A percentile compares a stretch with the other conserved stretches of the same genome.
Evolutionary conservation across 1,140 invertebrate genomes (phyloP).

Genomic region (Drosophila willistoni): DNA sequence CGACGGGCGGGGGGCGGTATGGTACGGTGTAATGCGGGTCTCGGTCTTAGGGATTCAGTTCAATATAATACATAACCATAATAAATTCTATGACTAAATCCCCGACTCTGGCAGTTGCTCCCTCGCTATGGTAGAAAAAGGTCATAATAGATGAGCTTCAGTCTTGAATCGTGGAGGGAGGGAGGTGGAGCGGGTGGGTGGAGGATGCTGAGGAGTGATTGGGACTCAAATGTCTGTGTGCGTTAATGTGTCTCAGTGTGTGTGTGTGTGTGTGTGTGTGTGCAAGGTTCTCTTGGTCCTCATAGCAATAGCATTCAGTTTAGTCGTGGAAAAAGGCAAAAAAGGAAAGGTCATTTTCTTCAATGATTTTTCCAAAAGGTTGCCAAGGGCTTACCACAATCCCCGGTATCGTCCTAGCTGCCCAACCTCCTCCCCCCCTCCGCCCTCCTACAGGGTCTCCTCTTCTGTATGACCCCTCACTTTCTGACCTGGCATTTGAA

Average conservation of each 20-base stretch:
- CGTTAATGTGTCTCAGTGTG: background rate
- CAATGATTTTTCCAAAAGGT: constrained; percentile 70
- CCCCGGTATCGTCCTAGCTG: background rate
- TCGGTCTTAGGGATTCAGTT: constrained; percentile 41
- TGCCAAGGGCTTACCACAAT: constrained; percentile 68
- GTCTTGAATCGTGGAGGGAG: constrained; percentile 25
- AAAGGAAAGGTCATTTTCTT: constrained; percentile 78
- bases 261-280: constrained; percentile 22
- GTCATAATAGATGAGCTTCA: constrained; percentile 78
- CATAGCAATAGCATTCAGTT: background rate
- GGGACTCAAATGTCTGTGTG: constrained; percentile 4
- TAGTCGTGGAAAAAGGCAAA: constrained; percentile 36
- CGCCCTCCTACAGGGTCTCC: too few species aligned
- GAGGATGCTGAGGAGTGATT: constrained; percentile 7
- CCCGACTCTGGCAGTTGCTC: constrained; percentile 56
- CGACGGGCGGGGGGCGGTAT: background rate
- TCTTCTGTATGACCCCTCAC: too few species aligned
- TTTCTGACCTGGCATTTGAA: constrained; percentile 48
- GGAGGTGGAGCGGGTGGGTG: background rate
- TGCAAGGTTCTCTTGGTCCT: constrained; percentile 7
- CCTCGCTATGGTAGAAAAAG: constrained; percentile 59
- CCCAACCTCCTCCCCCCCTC: background rate
- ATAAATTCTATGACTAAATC: constrained; percentile 80
- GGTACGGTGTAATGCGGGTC: constrained; percentile 16
- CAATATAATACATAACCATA: constrained; percentile 78